phyloP scores from a whole-genome alignment of 2,888 invertebrate genomes.

The Lordiphosa andalusiaca region DNA sequence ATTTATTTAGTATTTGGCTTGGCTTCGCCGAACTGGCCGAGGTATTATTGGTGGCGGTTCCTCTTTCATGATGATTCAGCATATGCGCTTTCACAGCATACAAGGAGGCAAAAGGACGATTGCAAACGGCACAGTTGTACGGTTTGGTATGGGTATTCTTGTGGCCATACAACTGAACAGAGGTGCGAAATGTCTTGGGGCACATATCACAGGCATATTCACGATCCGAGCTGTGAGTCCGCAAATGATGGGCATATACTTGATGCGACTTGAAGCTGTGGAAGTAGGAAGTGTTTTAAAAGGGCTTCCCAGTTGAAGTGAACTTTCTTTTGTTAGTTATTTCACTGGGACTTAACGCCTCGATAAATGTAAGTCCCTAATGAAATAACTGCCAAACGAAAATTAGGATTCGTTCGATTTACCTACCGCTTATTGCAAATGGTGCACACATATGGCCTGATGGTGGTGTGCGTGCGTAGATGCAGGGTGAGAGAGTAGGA shows the following conservation, averaged over 20 bases:
- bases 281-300: neutral
- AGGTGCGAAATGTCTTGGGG: constrained; percentile 89
- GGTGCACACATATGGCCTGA: constrained; percentile 88
- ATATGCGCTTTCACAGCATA: constrained; percentile 89
- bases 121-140: constrained; percentile 88
- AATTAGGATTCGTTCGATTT: neutral
- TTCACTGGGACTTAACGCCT: neutral
- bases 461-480: constrained; percentile 89
- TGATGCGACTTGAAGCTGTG: constrained; percentile 88
- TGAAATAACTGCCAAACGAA: constrained; percentile 1
- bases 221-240: constrained; percentile 88
- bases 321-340: too few species aligned
- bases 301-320: too few species aligned
- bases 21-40: neutral
- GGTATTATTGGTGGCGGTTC: neutral
- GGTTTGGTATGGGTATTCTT: constrained; percentile 91
- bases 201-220: constrained; percentile 89
- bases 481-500: constrained; percentile 90
- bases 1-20: constrained; percentile 23
- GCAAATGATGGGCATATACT: constrained; percentile 88
- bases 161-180: constrained; percentile 89
- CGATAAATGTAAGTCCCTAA: neutral
- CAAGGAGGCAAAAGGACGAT: constrained; percentile 88
- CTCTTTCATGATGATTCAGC: constrained; percentile 85
- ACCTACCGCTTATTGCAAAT: constrained; percentile 84